These are phyloP conservation scores for Helostoma temminkii DNA, from an alignment of 2,797 vertebrate species.

Conservation along the genomic window DNA sequence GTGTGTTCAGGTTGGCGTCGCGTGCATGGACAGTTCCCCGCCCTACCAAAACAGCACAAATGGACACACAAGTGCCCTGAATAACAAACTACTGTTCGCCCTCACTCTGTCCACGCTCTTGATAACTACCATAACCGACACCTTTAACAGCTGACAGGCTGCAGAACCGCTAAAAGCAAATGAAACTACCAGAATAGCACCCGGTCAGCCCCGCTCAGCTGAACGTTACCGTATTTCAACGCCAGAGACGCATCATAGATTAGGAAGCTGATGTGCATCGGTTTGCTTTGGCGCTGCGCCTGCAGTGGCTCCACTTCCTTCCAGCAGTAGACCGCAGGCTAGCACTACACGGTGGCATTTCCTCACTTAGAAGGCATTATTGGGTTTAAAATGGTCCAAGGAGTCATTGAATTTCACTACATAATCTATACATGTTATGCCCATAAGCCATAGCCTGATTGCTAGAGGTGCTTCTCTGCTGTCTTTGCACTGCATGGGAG, in stretches of 20 bases:
- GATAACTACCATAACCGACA: background rate
- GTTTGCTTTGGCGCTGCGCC: slow-evolving; percentile 51
- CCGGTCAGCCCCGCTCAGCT: background rate
- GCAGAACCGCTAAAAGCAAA: background rate
- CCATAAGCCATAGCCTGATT: too few relatives aligned
- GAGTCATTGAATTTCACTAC: background rate
- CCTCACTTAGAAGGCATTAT: slow-evolving; percentile 1
- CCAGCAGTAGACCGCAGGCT: slow-evolving; percentile 25
- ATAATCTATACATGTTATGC: background rate
- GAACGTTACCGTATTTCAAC: slow-evolving; percentile 5
- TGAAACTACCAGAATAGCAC: slow-evolving; percentile 6
- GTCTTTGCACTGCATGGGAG: background rate
- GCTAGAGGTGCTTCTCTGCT: background rate
- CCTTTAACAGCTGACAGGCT: background rate
- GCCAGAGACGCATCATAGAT: slow-evolving; percentile 9
- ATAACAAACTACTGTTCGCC: background rate
- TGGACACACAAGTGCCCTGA: slow-evolving; percentile 1
- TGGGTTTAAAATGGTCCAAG: slow-evolving; percentile 6
- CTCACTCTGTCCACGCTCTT: background rate
- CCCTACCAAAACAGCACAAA: slow-evolving; percentile 61
- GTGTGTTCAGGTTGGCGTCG: slow-evolving; percentile 26
- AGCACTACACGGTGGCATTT: slow-evolving; percentile 4
- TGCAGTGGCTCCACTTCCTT: slow-evolving; percentile 44
- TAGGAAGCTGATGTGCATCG: slow-evolving; percentile 43
- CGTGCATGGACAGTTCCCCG: slow-evolving; percentile 54